These are phyloP conservation scores for Saturnia pavonia DNA, from an alignment of 2,888 invertebrate species.

Conservation along the genomic window DNA sequence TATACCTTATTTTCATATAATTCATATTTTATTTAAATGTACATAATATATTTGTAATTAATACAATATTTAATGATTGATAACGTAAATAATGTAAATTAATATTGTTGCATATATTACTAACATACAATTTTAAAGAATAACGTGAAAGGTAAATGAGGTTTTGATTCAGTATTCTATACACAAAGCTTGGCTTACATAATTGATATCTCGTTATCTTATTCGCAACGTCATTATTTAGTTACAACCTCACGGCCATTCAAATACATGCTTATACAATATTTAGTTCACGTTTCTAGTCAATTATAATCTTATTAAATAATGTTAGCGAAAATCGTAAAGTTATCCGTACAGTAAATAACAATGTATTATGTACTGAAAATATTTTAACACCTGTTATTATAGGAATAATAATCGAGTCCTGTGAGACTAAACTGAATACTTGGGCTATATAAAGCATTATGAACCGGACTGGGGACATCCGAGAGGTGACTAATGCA, in stretches of 20 bases:
- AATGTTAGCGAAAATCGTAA: neutral
- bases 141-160: neutral
- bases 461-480: conserved; percentile 30
- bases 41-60: too few species aligned
- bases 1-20: neutral
- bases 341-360: neutral
- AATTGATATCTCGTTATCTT: neutral
- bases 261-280: neutral
- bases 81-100: too few species aligned
- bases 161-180: neutral
- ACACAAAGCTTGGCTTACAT: neutral
- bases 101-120: neutral
- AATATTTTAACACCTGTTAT: neutral
- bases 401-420: conserved; percentile 27
- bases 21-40: neutral
- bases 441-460: conserved; percentile 35
- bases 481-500: conserved; percentile 46
- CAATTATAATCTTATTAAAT: neutral
- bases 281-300: neutral
- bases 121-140: too few species aligned
- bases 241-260: neutral
- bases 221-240: neutral
- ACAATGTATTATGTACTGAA: neutral
- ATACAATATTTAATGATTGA: too few species aligned
- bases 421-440: conserved; percentile 34